These are phyloP conservation scores for Hypotaenidia okinawae DNA, from an alignment of 2,797 vertebrate species.

Conservation along the genomic window DNA sequence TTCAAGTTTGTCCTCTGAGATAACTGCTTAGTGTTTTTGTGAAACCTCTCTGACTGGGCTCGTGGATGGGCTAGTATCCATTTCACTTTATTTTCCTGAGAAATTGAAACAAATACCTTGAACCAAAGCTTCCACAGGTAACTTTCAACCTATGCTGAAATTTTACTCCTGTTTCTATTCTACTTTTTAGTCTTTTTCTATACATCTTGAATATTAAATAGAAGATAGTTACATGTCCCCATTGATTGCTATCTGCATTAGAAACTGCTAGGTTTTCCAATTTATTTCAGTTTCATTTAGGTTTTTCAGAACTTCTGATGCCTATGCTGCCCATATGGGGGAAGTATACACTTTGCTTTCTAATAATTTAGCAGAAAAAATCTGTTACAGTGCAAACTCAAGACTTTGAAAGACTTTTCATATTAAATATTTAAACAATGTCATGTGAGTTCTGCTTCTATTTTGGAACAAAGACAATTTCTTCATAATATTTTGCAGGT, in stretches of 20 bases:
- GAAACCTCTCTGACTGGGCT: neutral
- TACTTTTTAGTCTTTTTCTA: neutral
- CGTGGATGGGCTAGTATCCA: neutral
- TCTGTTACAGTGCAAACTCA: neutral
- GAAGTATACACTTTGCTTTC: neutral
- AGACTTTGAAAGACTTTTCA: neutral
- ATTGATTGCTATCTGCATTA: neutral
- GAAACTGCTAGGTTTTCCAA: neutral
- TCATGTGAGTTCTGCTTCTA: neutral
- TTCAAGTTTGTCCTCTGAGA: neutral
- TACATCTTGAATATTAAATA: neutral
- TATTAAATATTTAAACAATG: neutral
- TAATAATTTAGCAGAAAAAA: neutral
- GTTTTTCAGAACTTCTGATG: neutral
- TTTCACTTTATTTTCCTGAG: neutral
- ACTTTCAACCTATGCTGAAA: neutral
- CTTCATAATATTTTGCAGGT: neutral
- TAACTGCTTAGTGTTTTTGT: accelerated
- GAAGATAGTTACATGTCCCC: neutral
- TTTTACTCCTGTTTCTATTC: neutral
- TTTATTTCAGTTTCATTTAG: neutral
- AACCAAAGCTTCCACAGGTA: neutral
- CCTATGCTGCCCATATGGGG: neutral
- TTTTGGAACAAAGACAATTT: neutral
- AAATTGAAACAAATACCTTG: neutral